Percentiles rank a stretch among this genome's conserved stretches.
phyloP scores from a whole-genome alignment of 2,888 invertebrate species.

The Rhingia campestris region DNA sequence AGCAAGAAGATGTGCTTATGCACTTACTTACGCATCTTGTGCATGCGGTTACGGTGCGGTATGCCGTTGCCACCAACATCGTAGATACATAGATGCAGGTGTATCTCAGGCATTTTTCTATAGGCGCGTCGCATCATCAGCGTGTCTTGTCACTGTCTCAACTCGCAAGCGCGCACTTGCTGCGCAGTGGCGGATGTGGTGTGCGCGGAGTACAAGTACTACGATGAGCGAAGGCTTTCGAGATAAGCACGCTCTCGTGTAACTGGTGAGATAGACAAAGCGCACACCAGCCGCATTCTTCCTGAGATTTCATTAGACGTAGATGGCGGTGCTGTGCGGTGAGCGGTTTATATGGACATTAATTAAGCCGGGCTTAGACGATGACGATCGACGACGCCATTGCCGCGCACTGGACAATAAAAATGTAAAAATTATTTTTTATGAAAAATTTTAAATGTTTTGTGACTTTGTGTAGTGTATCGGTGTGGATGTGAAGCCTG shows the following conservation, averaged over 20 bases:
- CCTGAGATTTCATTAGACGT: conserved; percentile 70
- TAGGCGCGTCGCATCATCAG: conserved; percentile 50
- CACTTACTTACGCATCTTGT: conserved; percentile 68
- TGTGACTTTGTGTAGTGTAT: conserved; percentile 22
- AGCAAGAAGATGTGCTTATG: conserved; percentile 26
- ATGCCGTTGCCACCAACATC: conserved; percentile 9
- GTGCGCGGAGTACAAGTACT: background rate
- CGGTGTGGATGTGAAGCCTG: conserved; percentile 29
- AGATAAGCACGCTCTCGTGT: conserved; percentile 54
- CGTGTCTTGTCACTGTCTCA: conserved; percentile 55
- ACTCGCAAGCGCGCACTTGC: conserved; percentile 17
- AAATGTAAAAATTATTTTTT: conserved; percentile 68
- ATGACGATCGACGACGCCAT: conserved; percentile 42
- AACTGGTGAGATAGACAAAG: conserved; percentile 44
- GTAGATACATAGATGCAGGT: conserved; percentile 56
- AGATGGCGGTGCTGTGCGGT: conserved; percentile 60
- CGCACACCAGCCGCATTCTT: conserved; percentile 61
- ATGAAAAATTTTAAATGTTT: conserved; percentile 65
- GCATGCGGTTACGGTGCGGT: conserved; percentile 27
- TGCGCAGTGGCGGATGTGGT: conserved; percentile 46
- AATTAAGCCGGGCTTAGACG: conserved; percentile 69
- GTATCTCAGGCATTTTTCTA: conserved; percentile 52
- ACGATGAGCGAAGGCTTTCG: conserved; percentile 46
- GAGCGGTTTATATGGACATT: conserved; percentile 55
- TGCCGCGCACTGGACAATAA: conserved; percentile 52